Evolutionary conservation across 1,140 invertebrate genomes (phyloP).

Genomic region (Cyclargus thomasi): DNA sequence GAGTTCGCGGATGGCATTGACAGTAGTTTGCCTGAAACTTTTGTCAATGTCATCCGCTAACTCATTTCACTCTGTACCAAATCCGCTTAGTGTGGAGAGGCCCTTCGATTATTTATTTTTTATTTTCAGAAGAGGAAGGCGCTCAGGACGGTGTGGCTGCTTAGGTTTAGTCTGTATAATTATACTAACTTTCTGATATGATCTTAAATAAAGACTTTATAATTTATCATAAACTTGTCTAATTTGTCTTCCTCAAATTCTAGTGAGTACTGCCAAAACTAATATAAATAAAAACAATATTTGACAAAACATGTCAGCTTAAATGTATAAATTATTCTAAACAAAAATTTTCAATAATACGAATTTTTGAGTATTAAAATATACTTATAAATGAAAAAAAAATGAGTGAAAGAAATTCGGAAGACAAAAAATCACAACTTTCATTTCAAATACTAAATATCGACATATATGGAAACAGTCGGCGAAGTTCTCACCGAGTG

Average conservation of each 20-base stretch:
- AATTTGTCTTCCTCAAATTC: not conserved
- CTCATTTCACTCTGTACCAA: too few species aligned
- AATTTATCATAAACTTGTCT: conserved; percentile 17
- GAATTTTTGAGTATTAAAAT: too few species aligned
- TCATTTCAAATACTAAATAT: conserved; percentile 27
- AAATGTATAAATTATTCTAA: not conserved
- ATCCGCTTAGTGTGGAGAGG: too few species aligned
- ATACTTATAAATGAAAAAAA: too few species aligned
- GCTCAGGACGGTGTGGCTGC: conserved; percentile 46
- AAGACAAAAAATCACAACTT: not conserved
- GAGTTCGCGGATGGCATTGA: too few species aligned
- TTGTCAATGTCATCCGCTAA: too few species aligned
- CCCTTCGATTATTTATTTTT: conserved; percentile 11
- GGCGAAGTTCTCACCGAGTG: not conserved
- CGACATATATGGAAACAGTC: conserved; percentile 37
- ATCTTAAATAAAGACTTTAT: conserved; percentile 17
- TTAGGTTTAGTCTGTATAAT: conserved; percentile 26
- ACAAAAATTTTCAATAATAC: not conserved
- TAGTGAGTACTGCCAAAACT: too few species aligned
- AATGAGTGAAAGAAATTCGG: too few species aligned
- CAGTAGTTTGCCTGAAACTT: too few species aligned
- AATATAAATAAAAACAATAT: too few species aligned
- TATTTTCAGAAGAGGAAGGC: conserved; percentile 45
- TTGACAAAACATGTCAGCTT: too few species aligned
- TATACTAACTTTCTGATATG: not conserved